phyloP scores from a whole-genome alignment of 2,888 invertebrate genomes.

The Phalangium opilio region DNA sequence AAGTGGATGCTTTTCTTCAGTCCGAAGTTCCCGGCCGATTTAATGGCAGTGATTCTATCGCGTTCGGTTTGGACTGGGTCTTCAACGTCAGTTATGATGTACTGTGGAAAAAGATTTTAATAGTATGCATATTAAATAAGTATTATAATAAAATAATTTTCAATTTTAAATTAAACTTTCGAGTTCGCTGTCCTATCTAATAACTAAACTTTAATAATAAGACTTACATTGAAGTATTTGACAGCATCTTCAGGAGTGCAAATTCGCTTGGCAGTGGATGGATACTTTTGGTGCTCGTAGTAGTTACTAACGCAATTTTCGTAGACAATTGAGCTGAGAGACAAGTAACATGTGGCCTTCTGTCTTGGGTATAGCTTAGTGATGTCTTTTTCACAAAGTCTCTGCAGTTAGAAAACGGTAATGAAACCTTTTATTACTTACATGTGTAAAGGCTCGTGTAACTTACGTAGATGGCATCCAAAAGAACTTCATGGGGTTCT shows the following conservation, averaged over 20 bases:
- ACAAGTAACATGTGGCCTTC: constrained; percentile 22
- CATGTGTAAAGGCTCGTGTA: too few relatives aligned
- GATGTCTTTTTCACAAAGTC: constrained; percentile 19
- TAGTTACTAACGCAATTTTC: constrained; percentile 24
- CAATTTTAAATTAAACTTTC: too few relatives aligned
- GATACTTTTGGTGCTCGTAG: neutral
- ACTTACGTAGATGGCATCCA: constrained; percentile 27
- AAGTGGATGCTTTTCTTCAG: constrained; percentile 23
- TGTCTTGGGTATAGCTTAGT: constrained; percentile 18
- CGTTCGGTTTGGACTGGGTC: constrained; percentile 12
- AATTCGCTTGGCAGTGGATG: neutral
- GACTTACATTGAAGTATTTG: constrained; percentile 15
- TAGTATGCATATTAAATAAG: too few relatives aligned
- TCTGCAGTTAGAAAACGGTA: too few relatives aligned
- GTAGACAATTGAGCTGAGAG: constrained; percentile 26
- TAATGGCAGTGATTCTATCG: constrained; percentile 23
- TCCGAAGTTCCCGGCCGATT: constrained; percentile 30
- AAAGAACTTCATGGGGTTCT: constrained; percentile 27
- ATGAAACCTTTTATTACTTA: too few relatives aligned
- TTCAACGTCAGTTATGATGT: neutral
- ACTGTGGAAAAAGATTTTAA: too few relatives aligned
- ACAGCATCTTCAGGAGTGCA: constrained; percentile 11
- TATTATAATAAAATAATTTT: too few relatives aligned
- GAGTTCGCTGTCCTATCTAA: too few relatives aligned
- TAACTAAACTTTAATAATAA: too few relatives aligned